Evolutionary conservation across 2,797 vertebrate species (phyloP).

Genomic region (Artibeus jamaicensis): DNA sequence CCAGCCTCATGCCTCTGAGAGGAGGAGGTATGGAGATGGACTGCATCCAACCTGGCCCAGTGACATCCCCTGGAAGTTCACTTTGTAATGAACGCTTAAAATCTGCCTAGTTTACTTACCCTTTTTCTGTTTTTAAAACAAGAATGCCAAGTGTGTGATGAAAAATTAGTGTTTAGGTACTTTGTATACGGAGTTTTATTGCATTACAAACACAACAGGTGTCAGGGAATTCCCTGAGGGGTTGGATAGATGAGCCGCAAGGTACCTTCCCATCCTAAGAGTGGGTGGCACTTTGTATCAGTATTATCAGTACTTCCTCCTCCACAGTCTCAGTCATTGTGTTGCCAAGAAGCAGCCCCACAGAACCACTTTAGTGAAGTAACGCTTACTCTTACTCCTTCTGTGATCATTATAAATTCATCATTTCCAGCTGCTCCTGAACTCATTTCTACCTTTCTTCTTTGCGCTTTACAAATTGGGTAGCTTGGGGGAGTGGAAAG

Average conservation of each 20-base stretch:
- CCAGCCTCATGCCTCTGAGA: slow-evolving; percentile 44
- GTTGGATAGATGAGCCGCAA: not conserved
- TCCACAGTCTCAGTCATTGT: not conserved
- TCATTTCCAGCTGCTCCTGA: slow-evolving; percentile 67
- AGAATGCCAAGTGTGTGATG: not conserved
- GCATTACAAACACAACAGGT: slow-evolving; percentile 29
- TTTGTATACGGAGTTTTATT: not conserved
- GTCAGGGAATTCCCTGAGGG: not conserved
- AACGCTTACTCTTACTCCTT: slow-evolving; percentile 56
- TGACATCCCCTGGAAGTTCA: slow-evolving; percentile 3
- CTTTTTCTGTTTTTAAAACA: slow-evolving; percentile 17
- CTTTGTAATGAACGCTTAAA: slow-evolving; percentile 41
- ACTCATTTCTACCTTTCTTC: slow-evolving; percentile 53
- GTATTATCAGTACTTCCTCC: not conserved
- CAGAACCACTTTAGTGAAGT: slow-evolving; percentile 27
- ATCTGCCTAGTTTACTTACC: slow-evolving; percentile 30
- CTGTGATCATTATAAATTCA: slow-evolving; percentile 64
- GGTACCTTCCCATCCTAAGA: not conserved
- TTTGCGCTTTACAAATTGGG: slow-evolving; percentile 61
- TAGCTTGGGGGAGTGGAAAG: slow-evolving; percentile 48
- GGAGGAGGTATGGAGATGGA: slow-evolving; percentile 44
- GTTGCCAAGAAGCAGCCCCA: slow-evolving; percentile 48
- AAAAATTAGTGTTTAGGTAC: not conserved
- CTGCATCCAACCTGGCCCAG: not conserved
- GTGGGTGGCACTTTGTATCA: not conserved